A percentile compares a stretch with the other conserved stretches of the same genome.
Conservation (phyloP, 2,888 invertebrate genomes). For the Oxytorus armatus region DNA sequence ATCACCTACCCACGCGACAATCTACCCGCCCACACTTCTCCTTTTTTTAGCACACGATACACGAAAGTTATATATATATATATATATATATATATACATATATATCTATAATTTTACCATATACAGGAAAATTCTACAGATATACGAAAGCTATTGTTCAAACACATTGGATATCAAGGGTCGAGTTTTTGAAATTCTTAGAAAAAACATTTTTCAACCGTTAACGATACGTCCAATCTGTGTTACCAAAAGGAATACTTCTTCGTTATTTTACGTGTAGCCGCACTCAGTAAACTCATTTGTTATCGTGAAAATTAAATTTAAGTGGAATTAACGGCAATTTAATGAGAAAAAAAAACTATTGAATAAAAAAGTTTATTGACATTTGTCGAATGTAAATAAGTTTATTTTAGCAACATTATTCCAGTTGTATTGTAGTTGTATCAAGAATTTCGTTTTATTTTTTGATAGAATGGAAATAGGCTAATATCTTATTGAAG, state of each 20-base stretch:
- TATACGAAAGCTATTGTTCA: background rate
- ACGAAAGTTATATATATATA: background rate
- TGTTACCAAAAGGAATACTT: background rate
- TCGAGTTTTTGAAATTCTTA: background rate
- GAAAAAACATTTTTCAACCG: background rate
- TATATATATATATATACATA: constrained; percentile 2
- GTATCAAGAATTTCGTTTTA: no score
- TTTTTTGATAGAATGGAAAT: no score
- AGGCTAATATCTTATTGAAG: no score
- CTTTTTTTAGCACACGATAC: constrained; percentile 9
- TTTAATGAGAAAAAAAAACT: no score
- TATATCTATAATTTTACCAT: background rate
- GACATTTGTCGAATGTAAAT: no score
- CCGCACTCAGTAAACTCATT: background rate
- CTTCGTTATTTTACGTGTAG: background rate
- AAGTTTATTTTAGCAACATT: no score
- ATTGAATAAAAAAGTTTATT: no score
- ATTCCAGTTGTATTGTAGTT: no score
- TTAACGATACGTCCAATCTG: constrained; percentile 15
- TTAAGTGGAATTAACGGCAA: background rate
- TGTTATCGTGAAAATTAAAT: background rate
- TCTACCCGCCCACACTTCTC: constrained; percentile 38
- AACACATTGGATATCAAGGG: background rate
- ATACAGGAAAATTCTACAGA: constrained; percentile 8
- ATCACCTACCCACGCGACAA: constrained; percentile 55